Percentiles rank a stretch among this genome's conserved stretches.
Conservation (phyloP, 2,797 vertebrate species). For the Sparus aurata region DNA sequence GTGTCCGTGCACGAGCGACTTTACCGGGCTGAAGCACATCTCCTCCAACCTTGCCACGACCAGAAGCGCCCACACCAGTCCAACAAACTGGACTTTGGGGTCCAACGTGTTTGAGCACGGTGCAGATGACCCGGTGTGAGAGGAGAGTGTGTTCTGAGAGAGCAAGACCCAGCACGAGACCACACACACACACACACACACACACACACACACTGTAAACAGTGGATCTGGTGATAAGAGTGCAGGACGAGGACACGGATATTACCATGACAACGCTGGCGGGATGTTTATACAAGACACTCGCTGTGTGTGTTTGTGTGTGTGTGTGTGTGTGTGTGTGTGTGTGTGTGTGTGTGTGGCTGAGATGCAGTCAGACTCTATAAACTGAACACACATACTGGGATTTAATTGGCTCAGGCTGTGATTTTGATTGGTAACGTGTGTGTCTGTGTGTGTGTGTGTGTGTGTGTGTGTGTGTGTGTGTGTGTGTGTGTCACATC, state of each 20-base stretch:
- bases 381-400: too few relatives aligned
- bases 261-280: slow-evolving; percentile 43
- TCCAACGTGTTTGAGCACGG: too few relatives aligned
- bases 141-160: neutral
- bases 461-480: neutral
- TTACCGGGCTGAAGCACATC: too few relatives aligned
- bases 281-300: slow-evolving; percentile 59
- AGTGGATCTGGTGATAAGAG: slow-evolving; percentile 37
- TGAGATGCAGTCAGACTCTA: too few relatives aligned
- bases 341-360: neutral
- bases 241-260: slow-evolving; percentile 34
- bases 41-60: too few relatives aligned
- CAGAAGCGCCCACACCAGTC: too few relatives aligned
- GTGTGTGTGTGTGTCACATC: neutral
- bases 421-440: neutral
- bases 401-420: too few relatives aligned
- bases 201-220: slow-evolving; percentile 10
- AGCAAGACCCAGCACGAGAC: neutral
- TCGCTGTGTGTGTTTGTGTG: slow-evolving; percentile 17
- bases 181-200: slow-evolving; percentile 22
- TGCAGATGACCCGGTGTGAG: too few relatives aligned
- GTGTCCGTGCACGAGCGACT: too few relatives aligned
- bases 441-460: slow-evolving; percentile 10
- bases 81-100: too few relatives aligned
- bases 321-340: slow-evolving; percentile 6